Evolutionary conservation across 2,113 vertebrate genomes (phyloP), one percentile per base, ranked within the genome.

Genomic region (Melanostigma gelatinosum): DNA sequence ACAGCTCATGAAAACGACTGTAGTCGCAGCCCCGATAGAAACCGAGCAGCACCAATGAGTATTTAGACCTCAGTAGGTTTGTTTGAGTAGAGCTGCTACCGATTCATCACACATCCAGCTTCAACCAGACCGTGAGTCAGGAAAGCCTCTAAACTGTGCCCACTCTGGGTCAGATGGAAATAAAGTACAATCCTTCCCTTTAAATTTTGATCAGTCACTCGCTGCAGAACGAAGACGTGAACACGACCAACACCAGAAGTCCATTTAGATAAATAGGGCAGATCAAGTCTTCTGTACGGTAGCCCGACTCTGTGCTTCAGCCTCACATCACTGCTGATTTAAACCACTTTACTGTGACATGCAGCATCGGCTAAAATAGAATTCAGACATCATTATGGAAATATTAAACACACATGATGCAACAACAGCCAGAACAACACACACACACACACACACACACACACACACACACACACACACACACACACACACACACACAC

Each of bases 171-270:
- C 32, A 12, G 54, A 85, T 4, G 22, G 16, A 75, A 27, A 79
- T 55, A 76, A 74, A 79, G 24, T 29, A 48, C 34, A 86, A 20
- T 70, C 68, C 15, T 48, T 34, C 57, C 74, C 2, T 71, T 77
- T 70, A 75, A 75, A 75, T 66, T 71, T 75, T 71, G 52, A 87
- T 84, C 50, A 80, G 57, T 27, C 36, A 3, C 60, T 24, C 69
- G 18, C 72, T 29, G 34, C 40, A 63, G 68, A 32, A 58, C 9
- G 15, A 57, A 60, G 63, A 46, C 8, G 4, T n/a, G 73, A 82
- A 65, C 64, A 64, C 8, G 16, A 72, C 57, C 44, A 44, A 77
- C 76, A 69, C 4, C 65, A 73, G 34, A 83, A 79, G 62, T 79
- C 58, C 71, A 76, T 72, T 77, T 60, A 44, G 50, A 48, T 54